Evolutionary conservation across 2,113 vertebrate genomes (phyloP).

Genomic region (Pycnonotus jocosus): DNA sequence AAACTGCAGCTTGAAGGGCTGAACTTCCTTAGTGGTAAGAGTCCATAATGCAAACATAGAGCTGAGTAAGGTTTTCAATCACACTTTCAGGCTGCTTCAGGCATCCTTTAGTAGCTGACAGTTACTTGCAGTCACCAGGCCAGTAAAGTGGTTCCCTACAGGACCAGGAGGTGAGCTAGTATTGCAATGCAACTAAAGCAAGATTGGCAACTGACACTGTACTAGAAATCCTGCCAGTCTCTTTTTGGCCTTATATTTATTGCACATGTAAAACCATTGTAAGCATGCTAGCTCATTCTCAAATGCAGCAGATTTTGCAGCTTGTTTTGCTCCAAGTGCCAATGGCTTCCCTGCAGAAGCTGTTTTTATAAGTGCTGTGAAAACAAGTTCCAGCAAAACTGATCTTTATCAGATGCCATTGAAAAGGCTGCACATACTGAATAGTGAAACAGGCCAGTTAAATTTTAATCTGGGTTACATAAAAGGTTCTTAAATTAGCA

Average conservation of each 20-base stretch:
- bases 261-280: neutral
- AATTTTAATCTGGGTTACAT: slow-evolving; percentile 61
- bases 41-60: neutral
- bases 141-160: neutral
- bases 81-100: neutral
- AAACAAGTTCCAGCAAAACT: slow-evolving; percentile 60
- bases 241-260: neutral
- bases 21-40: neutral
- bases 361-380: slow-evolving; percentile 27
- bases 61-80: neutral
- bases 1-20: neutral
- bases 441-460: slow-evolving; percentile 22
- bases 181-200: neutral
- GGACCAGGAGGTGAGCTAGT: neutral
- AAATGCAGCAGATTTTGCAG: neutral
- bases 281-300: neutral
- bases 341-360: neutral
- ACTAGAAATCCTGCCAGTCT: neutral
- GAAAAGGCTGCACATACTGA: slow-evolving; percentile 9
- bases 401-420: slow-evolving; percentile 54
- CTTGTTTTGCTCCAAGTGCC: neutral
- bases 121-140: neutral
- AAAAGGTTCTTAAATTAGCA: slow-evolving; percentile 46
- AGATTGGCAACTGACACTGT: neutral
- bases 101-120: neutral